phyloP scores from a whole-genome alignment of 2,113 vertebrate species.

The Podilymbus podiceps region DNA sequence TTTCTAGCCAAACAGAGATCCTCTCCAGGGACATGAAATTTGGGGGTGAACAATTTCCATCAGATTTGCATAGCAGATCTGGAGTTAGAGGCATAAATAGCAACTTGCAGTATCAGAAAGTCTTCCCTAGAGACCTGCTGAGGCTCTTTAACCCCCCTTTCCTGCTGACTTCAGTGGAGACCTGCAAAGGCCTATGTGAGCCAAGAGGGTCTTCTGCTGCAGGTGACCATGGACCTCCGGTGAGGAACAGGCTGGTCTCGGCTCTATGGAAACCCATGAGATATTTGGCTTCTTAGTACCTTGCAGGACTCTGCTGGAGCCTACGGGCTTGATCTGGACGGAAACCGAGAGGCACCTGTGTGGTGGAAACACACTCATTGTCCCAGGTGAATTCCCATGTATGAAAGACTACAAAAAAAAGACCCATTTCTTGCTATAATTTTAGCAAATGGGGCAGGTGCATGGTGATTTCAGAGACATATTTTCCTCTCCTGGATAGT shows the following conservation, averaged over 20 bases:
- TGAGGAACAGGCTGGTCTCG: neutral
- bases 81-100: neutral
- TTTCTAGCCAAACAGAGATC: neutral
- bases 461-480: fast-evolving
- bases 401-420: neutral
- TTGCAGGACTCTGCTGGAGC: neutral
- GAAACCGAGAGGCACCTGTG: neutral
- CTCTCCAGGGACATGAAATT: neutral
- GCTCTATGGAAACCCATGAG: neutral
- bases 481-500: neutral
- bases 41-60: neutral
- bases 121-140: neutral
- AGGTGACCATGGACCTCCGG: neutral
- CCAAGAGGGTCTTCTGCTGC: neutral
- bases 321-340: neutral
- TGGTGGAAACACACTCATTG: neutral
- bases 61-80: neutral
- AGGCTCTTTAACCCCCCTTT: neutral
- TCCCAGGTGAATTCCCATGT: neutral
- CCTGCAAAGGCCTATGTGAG: neutral
- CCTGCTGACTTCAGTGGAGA: fast-evolving
- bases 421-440: neutral
- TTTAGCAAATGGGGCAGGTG: neutral
- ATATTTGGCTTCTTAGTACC: neutral
- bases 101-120: neutral